Evolutionary conservation across 2,113 vertebrate genomes (phyloP).

Genomic region (Barbus barbus): DNA sequence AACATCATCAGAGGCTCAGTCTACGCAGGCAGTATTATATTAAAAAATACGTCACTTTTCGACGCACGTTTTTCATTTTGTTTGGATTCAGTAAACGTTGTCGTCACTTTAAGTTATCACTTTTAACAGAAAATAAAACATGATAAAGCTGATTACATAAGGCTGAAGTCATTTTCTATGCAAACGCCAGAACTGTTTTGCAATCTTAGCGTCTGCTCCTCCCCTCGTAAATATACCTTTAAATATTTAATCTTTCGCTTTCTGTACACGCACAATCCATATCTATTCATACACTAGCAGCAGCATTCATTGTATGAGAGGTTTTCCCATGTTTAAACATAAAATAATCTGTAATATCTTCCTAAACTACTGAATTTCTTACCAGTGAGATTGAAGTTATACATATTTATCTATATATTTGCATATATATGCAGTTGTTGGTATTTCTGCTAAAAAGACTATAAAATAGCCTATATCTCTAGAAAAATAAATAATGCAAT

Average conservation of each 20-base stretch:
- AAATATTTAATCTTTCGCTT: slow-evolving; percentile 58
- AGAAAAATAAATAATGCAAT: slow-evolving; percentile 79
- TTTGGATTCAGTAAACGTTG: background rate
- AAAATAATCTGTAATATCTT: slow-evolving; percentile 68
- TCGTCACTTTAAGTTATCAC: background rate
- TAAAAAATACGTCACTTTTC: background rate
- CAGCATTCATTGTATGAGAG: slow-evolving; percentile 77
- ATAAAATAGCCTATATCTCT: slow-evolving; percentile 76
- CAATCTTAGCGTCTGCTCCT: slow-evolving; percentile 66
- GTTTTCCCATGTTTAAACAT: slow-evolving; percentile 76
- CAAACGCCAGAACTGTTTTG: slow-evolving; percentile 63
- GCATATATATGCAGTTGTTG: slow-evolving; percentile 37
- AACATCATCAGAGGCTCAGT: slow-evolving; percentile 76
- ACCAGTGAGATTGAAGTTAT: background rate
- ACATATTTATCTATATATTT: background rate
- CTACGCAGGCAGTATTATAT: slow-evolving; percentile 69
- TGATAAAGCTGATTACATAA: slow-evolving; percentile 6
- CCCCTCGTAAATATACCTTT: slow-evolving; percentile 63
- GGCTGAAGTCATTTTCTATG: slow-evolving; percentile 24
- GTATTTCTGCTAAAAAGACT: slow-evolving; percentile 64
- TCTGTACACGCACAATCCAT: slow-evolving; percentile 68
- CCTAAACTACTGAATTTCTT: slow-evolving; percentile 66
- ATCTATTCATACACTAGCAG: slow-evolving; percentile 77
- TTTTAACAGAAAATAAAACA: too few species aligned
- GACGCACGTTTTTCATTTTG: background rate